Evolutionary conservation across 2,113 vertebrate species (phyloP).

Genomic region (Eublepharis macularius): DNA sequence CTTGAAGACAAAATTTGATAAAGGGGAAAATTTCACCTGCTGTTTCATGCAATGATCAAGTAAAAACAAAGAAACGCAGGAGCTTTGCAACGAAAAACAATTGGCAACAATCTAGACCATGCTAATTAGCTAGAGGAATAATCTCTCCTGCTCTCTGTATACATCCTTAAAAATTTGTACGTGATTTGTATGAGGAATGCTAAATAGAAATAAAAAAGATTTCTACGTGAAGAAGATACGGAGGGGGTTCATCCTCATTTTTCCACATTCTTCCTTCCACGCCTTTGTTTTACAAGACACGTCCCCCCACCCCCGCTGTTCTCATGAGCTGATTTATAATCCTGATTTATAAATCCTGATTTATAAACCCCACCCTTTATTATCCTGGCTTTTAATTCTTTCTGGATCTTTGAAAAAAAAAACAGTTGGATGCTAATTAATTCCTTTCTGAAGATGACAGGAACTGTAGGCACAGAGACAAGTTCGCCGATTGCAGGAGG

Average conservation of each 20-base stretch:
- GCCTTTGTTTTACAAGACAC: slow-evolving; percentile 12
- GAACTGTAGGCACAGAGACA: slow-evolving; percentile 50
- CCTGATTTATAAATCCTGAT: too few species aligned
- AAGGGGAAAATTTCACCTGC: not conserved
- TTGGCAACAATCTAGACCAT: not conserved
- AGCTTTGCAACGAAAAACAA: not conserved
- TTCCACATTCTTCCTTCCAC: not conserved
- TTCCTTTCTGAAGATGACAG: slow-evolving; percentile 58
- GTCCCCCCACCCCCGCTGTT: slow-evolving; percentile 24
- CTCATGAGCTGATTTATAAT: slow-evolving; percentile 51
- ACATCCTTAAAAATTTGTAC: not conserved
- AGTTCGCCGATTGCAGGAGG: slow-evolving; percentile 31
- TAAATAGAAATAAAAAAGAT: not conserved
- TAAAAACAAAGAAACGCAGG: not conserved
- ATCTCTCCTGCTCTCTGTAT: not conserved
- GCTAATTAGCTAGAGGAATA: not conserved
- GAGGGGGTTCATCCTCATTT: not conserved
- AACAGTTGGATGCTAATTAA: slow-evolving; percentile 64
- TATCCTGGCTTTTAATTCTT: slow-evolving; percentile 60
- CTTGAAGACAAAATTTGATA: not conserved
- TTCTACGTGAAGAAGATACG: not conserved
- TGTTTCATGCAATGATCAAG: not conserved
- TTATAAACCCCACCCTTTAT: slow-evolving; percentile 49
- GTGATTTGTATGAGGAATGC: too few species aligned
- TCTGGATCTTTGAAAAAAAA: slow-evolving; percentile 51